A percentile compares a stretch with the other conserved stretches of the same genome.
Evolutionary conservation across 2,797 vertebrate genomes (phyloP).

Genomic region (Pelodytes ibericus): DNA sequence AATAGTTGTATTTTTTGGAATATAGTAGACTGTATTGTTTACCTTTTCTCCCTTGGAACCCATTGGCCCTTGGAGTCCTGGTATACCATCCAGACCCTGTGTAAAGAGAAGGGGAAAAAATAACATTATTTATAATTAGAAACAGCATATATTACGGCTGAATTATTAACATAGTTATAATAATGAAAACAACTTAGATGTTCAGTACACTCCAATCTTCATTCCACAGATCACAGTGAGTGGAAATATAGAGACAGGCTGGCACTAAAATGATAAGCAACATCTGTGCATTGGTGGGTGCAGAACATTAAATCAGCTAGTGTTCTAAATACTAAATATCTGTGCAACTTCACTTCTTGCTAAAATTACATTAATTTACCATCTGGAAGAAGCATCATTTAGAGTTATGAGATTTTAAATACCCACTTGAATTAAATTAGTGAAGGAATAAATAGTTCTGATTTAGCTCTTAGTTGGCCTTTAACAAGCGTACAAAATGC

Average conservation of each 20-base stretch:
- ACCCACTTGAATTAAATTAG: constrained; percentile 78
- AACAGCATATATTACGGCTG: constrained; percentile 20
- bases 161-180: constrained; percentile 47
- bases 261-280: constrained; percentile 68
- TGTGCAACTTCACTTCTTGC: constrained; percentile 77
- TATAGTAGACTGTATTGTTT: constrained; percentile 45
- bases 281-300: constrained; percentile 72
- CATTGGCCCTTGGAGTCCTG: constrained; percentile 75
- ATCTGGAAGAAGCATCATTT: constrained; percentile 78
- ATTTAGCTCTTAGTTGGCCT: constrained; percentile 78
- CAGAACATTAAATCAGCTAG: constrained; percentile 71
- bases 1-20: no score
- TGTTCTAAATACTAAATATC: constrained; percentile 73
- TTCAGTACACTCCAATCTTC: constrained; percentile 59
- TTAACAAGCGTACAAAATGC: constrained; percentile 71
- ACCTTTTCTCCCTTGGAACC: constrained; percentile 91
- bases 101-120: constrained; percentile 64
- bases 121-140: constrained; percentile 38
- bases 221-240: constrained; percentile 62
- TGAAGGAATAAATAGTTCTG: constrained; percentile 76
- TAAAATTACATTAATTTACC: constrained; percentile 80
- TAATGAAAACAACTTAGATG: constrained; percentile 42
- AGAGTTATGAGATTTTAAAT: constrained; percentile 76
- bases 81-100: constrained; percentile 87
- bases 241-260: constrained; percentile 69